These are phyloP conservation scores for Quadroppia sp. DNA, from an alignment of 2,888 invertebrate genomes.

Conservation along the genomic window DNA sequence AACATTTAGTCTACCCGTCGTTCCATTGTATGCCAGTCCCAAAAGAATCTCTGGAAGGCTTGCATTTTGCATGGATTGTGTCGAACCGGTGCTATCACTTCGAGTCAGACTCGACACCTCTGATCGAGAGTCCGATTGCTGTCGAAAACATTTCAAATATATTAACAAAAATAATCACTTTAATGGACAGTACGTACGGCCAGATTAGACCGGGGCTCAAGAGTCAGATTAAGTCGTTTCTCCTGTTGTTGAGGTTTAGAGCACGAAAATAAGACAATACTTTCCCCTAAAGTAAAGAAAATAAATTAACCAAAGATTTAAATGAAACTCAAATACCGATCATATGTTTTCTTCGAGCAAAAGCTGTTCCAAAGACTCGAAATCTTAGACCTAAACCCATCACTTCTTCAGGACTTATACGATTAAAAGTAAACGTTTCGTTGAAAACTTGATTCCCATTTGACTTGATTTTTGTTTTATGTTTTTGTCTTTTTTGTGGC, in stretches of 20 bases:
- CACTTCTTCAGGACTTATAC: conserved; percentile 90
- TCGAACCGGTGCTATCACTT: conserved; percentile 89
- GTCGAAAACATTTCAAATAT: neutral
- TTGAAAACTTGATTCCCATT: conserved; percentile 88
- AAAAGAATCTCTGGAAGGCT: conserved; percentile 84
- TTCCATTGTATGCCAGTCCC: conserved; percentile 86
- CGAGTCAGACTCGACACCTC: conserved; percentile 74
- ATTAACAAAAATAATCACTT: neutral
- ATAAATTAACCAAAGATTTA: neutral
- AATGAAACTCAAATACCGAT: conserved; percentile 57
- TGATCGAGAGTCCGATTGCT: conserved; percentile 54
- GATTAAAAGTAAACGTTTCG: conserved; percentile 84
- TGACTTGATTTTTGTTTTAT: conserved; percentile 85
- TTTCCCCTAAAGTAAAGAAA: conserved; percentile 60
- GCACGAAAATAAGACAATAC: conserved; percentile 80
- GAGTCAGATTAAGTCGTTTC: conserved; percentile 80
- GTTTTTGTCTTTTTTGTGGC: conserved; percentile 87
- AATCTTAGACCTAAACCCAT: conserved; percentile 85
- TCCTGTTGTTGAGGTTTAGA: conserved; percentile 78
- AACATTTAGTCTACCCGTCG: conserved; percentile 85
- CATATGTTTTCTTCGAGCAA: conserved; percentile 84
- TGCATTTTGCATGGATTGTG: conserved; percentile 73
- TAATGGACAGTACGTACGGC: conserved; percentile 45
- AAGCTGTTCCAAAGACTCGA: conserved; percentile 83
- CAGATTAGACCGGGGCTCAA: conserved; percentile 59